phyloP scores from a whole-genome alignment of 2,113 vertebrate genomes.

The Colius striatus region DNA sequence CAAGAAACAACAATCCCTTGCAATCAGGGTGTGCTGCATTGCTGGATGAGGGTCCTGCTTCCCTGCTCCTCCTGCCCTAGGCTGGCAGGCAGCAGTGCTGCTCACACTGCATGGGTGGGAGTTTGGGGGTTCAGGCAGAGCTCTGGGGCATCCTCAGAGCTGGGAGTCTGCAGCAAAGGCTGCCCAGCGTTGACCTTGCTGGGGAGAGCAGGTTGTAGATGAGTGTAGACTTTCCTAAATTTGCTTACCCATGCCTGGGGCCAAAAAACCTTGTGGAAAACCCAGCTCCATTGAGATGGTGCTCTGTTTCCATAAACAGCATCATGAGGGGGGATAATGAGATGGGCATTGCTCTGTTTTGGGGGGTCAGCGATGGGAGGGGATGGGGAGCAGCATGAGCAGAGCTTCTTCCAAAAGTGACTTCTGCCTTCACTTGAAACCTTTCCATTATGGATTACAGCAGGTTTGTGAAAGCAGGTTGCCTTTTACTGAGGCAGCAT shows the following conservation, averaged over 20 bases:
- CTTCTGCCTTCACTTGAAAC: background rate
- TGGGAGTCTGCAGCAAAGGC: background rate
- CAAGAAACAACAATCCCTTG: rapidly evolving
- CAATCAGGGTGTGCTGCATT: background rate
- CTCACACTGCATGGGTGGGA: background rate
- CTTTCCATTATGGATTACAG: background rate
- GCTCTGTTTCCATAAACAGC: background rate
- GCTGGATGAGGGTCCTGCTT: background rate
- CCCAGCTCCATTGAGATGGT: background rate
- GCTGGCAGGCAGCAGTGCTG: background rate
- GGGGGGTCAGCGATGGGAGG: background rate
- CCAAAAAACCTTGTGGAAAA: background rate
- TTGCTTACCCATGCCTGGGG: background rate
- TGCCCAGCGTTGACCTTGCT: background rate
- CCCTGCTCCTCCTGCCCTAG: background rate
- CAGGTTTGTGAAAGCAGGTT: background rate
- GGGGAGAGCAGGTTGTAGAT: background rate
- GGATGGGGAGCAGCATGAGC: background rate
- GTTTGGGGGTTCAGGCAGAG: background rate
- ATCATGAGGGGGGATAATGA: rapidly evolving
- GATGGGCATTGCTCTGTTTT: background rate
- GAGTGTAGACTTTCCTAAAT: background rate
- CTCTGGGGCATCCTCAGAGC: no score
- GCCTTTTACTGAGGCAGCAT: background rate
- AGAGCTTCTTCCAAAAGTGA: background rate